Conservation (phyloP, 2,113 vertebrate genomes). For the Uria lomvia region DNA sequence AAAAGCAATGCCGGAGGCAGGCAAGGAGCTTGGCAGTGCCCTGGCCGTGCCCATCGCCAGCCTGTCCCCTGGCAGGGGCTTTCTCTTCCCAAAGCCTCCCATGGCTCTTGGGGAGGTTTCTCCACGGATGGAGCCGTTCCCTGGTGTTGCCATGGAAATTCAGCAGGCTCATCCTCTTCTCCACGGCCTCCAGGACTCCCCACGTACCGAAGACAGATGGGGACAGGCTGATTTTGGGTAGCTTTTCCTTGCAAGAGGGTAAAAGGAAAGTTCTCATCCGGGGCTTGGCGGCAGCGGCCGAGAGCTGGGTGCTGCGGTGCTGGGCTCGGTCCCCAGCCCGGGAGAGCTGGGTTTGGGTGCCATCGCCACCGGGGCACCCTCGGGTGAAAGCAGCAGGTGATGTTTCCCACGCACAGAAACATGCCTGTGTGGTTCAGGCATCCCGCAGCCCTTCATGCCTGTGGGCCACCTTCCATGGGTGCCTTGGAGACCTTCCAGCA, state of each 20-base stretch:
- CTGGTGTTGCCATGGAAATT: constrained; percentile 55
- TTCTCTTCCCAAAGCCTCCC: background rate
- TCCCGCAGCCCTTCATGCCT: background rate
- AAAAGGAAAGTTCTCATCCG: background rate
- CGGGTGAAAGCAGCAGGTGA: background rate
- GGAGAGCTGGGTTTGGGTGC: background rate
- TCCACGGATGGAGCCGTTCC: background rate
- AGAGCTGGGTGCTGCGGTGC: fast-evolving
- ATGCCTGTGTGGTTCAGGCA: background rate
- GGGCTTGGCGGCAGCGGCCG: fast-evolving
- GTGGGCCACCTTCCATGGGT: fast-evolving
- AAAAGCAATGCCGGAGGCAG: background rate
- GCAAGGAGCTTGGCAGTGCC: background rate
- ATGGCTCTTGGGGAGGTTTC: background rate
- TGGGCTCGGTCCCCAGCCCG: fast-evolving
- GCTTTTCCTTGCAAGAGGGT: background rate
- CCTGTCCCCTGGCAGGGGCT: background rate
- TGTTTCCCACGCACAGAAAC: background rate
- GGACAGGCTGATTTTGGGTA: background rate
- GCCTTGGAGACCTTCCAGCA: background rate
- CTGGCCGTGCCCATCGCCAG: background rate
- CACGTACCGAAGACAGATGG: background rate
- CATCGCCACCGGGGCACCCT: background rate
- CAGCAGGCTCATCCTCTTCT: constrained; percentile 30
- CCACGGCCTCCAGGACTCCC: background rate